phyloP scores from a whole-genome alignment of 2,797 vertebrate species.

The Notoglanidium macrostoma region DNA sequence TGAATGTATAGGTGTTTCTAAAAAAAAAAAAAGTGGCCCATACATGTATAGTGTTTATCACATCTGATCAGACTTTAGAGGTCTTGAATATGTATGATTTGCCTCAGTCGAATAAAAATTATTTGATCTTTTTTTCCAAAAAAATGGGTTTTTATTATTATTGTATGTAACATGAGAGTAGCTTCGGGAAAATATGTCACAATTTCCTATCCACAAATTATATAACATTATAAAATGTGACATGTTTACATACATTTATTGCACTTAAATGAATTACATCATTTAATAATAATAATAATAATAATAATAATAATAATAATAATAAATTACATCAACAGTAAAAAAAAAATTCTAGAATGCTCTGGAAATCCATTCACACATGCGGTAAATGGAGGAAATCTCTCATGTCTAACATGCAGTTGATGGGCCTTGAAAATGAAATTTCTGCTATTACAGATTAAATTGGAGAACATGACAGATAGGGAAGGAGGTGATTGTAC shows the following conservation, averaged over 20 bases:
- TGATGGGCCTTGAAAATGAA: background rate
- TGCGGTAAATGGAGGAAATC: background rate
- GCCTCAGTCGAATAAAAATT: background rate
- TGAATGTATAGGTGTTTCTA: background rate
- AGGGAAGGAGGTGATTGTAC: background rate
- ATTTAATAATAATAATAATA: no score
- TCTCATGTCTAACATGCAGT: conserved; percentile 14
- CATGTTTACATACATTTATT: conserved; percentile 23
- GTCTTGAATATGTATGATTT: background rate
- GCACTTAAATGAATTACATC: conserved; percentile 32
- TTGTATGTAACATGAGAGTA: background rate
- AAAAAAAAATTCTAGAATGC: background rate
- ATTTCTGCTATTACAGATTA: conserved; percentile 10
- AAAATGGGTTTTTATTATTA: background rate
- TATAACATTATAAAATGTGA: background rate
- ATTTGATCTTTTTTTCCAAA: background rate
- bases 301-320: no score
- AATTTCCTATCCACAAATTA: background rate
- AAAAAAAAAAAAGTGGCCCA: no score
- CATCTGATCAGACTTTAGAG: background rate
- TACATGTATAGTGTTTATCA: background rate
- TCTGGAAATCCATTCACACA: background rate
- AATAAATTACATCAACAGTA: background rate
- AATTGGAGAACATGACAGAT: background rate
- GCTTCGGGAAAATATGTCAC: background rate